Evolutionary conservation across 2,797 vertebrate genomes (phyloP), one percentile per base, ranked within the genome.

Genomic region (Margarornis squamiger): DNA sequence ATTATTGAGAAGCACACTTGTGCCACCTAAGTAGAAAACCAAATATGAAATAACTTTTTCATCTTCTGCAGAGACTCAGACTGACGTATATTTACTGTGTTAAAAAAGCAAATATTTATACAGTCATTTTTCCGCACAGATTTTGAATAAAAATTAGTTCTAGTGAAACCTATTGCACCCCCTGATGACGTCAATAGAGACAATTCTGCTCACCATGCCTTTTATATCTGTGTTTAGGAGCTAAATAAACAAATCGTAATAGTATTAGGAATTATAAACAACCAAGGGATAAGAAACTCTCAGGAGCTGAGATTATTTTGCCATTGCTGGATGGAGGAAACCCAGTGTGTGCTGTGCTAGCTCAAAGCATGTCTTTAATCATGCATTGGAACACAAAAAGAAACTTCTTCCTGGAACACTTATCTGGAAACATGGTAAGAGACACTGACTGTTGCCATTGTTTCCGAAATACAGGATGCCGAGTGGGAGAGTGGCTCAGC

Each of bases 401-500:
- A 92, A 92, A 95, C 85, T 95, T 95, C 93, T 94, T 95, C 91
- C 96, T 96, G 95, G 94, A 95, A 88, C 61, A 38, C 76, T 88
- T 59, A 32, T 66, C 70, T 96, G 95, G 95, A 96, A 96, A 95
- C 46, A 72, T 2, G 71, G 88, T 54, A 29, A 66, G 76, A 19
- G 1, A 67, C 61, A 68, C 59, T 13, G 2, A 49, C 34, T 76
- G 21, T 80, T 77, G 78, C 85, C 23, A 20, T 82, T 91, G 75
- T 94, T 93, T 95, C 95, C 95, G 91, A 96, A 95, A 94, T 52
- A 91, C 58, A 93, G 79, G 78, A 83, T 26, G 52, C 76, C 1
- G 18, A 93, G 59, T 57, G 76, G 79, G 73, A 88, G 76, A 88
- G 21, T 36, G 39, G 51, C 32, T 92, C 73, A 90, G 66, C 54